A percentile compares a stretch with the other conserved stretches of the same genome.
These are phyloP conservation scores for Bathynomus jamesi DNA, from an alignment of 1,140 invertebrate species.

Conservation along the genomic window DNA sequence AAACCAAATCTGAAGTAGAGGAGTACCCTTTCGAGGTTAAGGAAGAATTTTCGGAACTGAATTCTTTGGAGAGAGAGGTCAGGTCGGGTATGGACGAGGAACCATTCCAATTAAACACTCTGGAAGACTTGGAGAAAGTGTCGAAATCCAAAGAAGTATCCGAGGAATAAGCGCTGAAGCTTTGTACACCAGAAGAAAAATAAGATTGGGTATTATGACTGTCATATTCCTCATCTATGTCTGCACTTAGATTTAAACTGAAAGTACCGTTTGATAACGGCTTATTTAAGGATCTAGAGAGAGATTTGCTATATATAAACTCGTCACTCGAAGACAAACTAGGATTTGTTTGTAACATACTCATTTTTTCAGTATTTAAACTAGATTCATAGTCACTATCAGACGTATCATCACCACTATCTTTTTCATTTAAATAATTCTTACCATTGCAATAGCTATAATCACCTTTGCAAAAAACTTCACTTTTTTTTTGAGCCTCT, in stretches of 20 bases:
- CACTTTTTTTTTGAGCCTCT: too few relatives aligned
- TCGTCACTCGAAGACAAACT: constrained; percentile 9
- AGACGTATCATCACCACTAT: neutral
- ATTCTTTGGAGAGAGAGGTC: constrained; percentile 20
- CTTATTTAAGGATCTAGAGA: neutral
- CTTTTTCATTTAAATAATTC: too few relatives aligned
- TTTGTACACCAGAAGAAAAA: neutral
- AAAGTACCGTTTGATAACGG: neutral
- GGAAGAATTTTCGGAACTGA: neutral
- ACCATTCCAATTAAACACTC: constrained; percentile 28
- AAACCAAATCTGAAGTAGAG: neutral
- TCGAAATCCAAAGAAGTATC: constrained; percentile 27
- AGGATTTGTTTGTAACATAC: constrained; percentile 2
- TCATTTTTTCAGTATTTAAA: neutral
- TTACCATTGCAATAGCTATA: too few relatives aligned
- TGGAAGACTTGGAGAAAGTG: constrained; percentile 25
- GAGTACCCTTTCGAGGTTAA: neutral
- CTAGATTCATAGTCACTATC: constrained; percentile 8
- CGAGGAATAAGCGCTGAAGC: constrained; percentile 23
- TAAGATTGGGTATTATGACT: too few relatives aligned
- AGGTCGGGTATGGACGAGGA: constrained; percentile 23
- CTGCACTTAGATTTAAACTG: neutral
- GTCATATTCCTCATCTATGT: constrained; percentile 2
- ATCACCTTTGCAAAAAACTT: too few relatives aligned
- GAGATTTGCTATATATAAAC: neutral